Percentiles rank a stretch among this genome's conserved stretches.
Conservation (phyloP, 2,888 invertebrate genomes). For the Ernsta delagoae region DNA sequence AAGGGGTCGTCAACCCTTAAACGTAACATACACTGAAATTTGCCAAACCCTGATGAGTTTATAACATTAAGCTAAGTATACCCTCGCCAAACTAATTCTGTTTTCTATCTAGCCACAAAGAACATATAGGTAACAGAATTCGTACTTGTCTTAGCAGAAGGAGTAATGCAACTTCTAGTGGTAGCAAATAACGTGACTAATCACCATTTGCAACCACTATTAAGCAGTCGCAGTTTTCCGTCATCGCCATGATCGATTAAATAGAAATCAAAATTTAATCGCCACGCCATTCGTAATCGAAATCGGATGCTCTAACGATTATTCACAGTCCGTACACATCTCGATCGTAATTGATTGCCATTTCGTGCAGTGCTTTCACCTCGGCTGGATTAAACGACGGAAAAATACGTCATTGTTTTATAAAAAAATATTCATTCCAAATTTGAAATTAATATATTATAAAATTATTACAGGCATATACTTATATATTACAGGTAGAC, state of each 20-base stretch:
- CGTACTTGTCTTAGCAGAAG: not conserved
- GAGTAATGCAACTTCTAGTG: not conserved
- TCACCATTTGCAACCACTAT: not conserved
- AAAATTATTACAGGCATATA: too few species aligned
- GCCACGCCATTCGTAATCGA: conserved; percentile 32
- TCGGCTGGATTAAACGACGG: conserved; percentile 58
- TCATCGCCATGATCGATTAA: conserved; percentile 26
- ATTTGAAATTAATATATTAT: too few species aligned
- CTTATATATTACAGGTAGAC: too few species aligned
- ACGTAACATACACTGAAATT: too few species aligned
- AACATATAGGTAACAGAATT: too few species aligned
- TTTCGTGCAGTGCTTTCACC: conserved; percentile 59
- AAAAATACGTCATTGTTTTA: conserved; percentile 38
- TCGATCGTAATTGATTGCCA: conserved; percentile 52
- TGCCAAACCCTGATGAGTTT: too few species aligned
- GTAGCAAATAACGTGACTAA: conserved; percentile 4
- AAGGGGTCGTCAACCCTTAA: too few species aligned
- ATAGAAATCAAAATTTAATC: conserved; percentile 37
- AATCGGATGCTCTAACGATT: conserved; percentile 42
- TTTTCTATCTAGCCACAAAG: too few species aligned
- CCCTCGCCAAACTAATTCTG: too few species aligned
- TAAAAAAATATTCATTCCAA: too few species aligned
- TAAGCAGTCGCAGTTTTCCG: conserved; percentile 12
- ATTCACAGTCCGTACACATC: conserved; percentile 42
- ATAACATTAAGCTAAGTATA: too few species aligned